Conservation (phyloP, 2,888 invertebrate genomes). For the Sepiola atlantica region DNA sequence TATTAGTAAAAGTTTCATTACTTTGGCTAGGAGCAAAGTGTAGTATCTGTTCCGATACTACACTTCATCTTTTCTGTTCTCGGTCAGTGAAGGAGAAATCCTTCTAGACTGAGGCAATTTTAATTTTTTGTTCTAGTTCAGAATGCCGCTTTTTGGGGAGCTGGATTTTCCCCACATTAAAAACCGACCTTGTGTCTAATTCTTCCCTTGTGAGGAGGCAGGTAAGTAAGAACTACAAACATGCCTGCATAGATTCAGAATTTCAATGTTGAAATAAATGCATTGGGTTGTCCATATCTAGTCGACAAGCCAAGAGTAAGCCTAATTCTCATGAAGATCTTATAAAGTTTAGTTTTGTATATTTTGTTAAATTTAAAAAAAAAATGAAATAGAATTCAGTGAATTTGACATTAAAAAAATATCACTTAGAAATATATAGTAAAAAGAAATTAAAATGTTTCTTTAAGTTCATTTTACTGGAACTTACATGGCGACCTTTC, state of each 20-base stretch:
- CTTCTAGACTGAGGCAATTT: too few species aligned
- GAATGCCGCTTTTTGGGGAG: too few species aligned
- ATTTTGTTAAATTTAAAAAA: not conserved
- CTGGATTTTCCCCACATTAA: too few species aligned
- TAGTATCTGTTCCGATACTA: too few species aligned
- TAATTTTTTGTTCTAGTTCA: too few species aligned
- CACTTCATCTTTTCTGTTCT: too few species aligned
- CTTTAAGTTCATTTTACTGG: not conserved
- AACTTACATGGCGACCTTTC: not conserved
- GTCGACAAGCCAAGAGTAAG: not conserved
- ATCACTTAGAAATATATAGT: not conserved
- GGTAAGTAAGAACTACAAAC: too few species aligned
- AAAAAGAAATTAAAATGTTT: not conserved
- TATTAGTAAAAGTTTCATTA: too few species aligned
- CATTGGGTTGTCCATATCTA: not conserved
- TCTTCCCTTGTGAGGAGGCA: too few species aligned
- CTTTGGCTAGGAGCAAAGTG: too few species aligned
- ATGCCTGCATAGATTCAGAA: not conserved
- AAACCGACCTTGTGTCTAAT: too few species aligned
- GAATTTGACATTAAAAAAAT: not conserved
- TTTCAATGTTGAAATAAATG: not conserved
- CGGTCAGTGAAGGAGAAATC: too few species aligned
- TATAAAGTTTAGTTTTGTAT: not conserved
- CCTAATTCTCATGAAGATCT: not conserved
- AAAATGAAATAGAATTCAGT: not conserved